phyloP scores from a whole-genome alignment of 2,797 vertebrate species.

The Hemitrygon akajei region DNA sequence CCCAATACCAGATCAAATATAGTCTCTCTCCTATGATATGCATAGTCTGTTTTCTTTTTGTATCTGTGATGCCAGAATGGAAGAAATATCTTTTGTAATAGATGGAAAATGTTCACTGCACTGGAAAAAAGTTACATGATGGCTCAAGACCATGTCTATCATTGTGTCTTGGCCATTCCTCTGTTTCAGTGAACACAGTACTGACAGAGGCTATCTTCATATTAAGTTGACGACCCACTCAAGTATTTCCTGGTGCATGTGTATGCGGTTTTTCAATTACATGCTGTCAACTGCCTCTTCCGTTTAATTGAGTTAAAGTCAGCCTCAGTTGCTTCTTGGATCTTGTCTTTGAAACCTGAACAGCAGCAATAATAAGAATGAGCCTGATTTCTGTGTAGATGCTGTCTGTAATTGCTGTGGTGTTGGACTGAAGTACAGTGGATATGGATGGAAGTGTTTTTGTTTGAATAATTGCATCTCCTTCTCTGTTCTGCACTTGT shows the following conservation, averaged over 20 bases:
- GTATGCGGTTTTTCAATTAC: neutral
- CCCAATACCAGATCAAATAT: no score
- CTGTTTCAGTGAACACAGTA: neutral
- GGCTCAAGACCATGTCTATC: neutral
- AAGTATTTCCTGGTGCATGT: neutral
- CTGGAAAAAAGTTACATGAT: neutral
- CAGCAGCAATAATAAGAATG: neutral
- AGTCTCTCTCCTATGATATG: no score
- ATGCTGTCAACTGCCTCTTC: neutral
- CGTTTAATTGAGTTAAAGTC: neutral
- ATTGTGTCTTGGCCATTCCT: neutral
- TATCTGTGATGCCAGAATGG: neutral
- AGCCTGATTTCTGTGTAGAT: neutral
- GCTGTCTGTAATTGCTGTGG: neutral
- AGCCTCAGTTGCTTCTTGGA: neutral
- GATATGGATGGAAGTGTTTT: neutral
- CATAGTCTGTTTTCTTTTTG: neutral
- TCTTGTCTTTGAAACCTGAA: neutral
- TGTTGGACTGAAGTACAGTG: neutral
- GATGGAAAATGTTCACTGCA: neutral
- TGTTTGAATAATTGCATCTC: neutral
- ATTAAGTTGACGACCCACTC: neutral
- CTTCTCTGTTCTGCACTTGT: neutral
- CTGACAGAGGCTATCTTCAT: neutral
- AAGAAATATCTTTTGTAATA: neutral